Conservation (phyloP, 2,888 invertebrate genomes). For the Ptilodon capucinus region DNA sequence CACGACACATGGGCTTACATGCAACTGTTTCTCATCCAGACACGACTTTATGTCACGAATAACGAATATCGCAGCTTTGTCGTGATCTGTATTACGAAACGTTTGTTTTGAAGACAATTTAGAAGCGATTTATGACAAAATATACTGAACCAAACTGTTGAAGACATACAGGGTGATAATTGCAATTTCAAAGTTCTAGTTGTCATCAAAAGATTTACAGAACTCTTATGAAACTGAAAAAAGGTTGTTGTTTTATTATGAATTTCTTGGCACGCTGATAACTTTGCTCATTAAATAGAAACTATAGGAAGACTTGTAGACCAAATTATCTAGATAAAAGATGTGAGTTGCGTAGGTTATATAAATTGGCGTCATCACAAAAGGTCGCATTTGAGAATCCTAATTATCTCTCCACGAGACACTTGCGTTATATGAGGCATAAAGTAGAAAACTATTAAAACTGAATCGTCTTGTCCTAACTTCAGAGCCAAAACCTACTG, state of each 20-base stretch:
- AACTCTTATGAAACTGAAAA: background rate
- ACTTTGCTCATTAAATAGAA: conserved; percentile 8
- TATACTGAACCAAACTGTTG: background rate
- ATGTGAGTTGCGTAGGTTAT: conserved; percentile 17
- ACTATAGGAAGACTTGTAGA: conserved; percentile 12
- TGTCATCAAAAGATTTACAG: background rate
- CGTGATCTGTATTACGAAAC: conserved; percentile 17
- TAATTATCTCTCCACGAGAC: conserved; percentile 53
- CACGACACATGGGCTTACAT: conserved; percentile 20
- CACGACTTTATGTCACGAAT: conserved; percentile 29
- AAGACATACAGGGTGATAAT: conserved; percentile 1
- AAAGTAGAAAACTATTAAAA: conserved; percentile 43
- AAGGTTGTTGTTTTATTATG: background rate
- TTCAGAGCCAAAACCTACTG: conserved; percentile 24
- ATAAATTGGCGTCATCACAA: conserved; percentile 26
- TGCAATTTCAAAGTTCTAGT: background rate
- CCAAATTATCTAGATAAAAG: conserved; percentile 15
- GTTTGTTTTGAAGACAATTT: background rate
- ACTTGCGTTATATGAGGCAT: conserved; percentile 49
- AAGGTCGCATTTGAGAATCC: conserved; percentile 29
- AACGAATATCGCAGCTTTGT: conserved; percentile 14
- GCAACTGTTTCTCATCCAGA: conserved; percentile 23
- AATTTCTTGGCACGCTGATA: background rate
- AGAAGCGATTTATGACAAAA: background rate
- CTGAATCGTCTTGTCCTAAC: conserved; percentile 26